Evolutionary conservation across 2,113 vertebrate species (phyloP), one percentile per base, ranked within the genome.

Genomic region (Hippocampus comes): DNA sequence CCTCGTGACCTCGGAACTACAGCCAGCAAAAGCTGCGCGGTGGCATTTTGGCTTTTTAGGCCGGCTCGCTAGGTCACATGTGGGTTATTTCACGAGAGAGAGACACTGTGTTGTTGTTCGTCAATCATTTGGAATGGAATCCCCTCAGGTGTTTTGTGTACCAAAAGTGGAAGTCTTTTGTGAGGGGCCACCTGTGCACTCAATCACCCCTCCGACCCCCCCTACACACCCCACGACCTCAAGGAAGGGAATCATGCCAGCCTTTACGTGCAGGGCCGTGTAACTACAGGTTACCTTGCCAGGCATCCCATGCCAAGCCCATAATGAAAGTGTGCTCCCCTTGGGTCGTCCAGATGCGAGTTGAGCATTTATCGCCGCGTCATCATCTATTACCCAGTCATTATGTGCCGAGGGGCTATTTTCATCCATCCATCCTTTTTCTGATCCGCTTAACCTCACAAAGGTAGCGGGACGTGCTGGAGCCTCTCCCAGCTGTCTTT

Each of bases 351-450:
- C 86, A 87, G 81, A 84, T 86, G 85, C 77, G 77, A 83, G 77
- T 75, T 71, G 41, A 79, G 71, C 59, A 5, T 68, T 82, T 86
- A 88, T 85, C 55, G 61, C 79, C 68, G 77, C 61, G 66, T 88
- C 84, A 87, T 88, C 87, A 77, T 81, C 67, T 63, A 79, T 86
- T 82, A 89, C 89, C 82, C 74, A 61, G 42, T 89, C 76, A 88
- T 90, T 89, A 88, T 81, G 69, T 23, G 30, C 51, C 75, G 78
- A 74, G 2, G 63, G 81, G 84, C 73, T 79, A 74, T 85, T 89
- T 87, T 89, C 68, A 61, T 9, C 67, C 69, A 46, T 75, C 74
- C 15, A 14, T 71, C 77, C 68, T 65, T 56, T 38, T 38, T 38
- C 34, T 38, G 34, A 38, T 38, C 34, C 34, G 34, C 34, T 38